phyloP scores from a whole-genome alignment of 2,797 vertebrate species.

The Odontamblyopus lacepedii region DNA sequence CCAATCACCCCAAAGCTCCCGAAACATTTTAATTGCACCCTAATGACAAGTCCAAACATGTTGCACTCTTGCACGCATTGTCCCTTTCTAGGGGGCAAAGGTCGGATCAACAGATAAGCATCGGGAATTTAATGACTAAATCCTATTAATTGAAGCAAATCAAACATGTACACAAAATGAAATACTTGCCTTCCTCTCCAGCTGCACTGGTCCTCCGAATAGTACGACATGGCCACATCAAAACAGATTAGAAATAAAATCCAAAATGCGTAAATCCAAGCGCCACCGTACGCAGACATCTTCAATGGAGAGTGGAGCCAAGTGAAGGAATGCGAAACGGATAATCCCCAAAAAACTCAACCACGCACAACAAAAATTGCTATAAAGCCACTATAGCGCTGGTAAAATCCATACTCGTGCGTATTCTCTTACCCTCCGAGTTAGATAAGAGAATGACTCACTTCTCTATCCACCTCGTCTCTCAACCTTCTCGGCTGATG shows the following conservation, averaged over 20 bases:
- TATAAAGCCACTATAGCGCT: conserved; percentile 32
- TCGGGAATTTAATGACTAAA: neutral
- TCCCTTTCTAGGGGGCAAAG: neutral
- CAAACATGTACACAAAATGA: neutral
- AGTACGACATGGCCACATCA: conserved; percentile 63
- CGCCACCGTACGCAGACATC: conserved; percentile 42
- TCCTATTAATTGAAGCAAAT: neutral
- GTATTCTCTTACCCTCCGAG: conserved; percentile 31
- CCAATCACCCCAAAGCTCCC: conserved; percentile 28
- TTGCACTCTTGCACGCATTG: conserved; percentile 17
- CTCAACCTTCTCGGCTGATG: conserved; percentile 19
- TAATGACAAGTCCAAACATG: conserved; percentile 44
- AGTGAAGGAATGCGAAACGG: neutral
- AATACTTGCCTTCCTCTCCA: conserved; percentile 87
- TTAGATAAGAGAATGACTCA: conserved; percentile 34
- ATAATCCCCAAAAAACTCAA: conserved; percentile 28
- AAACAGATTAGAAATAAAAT: conserved; percentile 65
- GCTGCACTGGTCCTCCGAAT: conserved; percentile 85
- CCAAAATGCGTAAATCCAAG: conserved; percentile 67
- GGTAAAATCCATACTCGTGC: conserved; percentile 53
- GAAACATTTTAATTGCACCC: conserved; percentile 47
- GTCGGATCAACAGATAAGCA: neutral
- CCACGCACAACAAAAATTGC: neutral
- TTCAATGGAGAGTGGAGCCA: conserved; percentile 23
- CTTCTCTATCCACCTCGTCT: neutral